Percentiles rank a stretch among this genome's conserved stretches.
Evolutionary conservation across 2,888 invertebrate genomes (phyloP).

Genomic region (Netelia inedita): DNA sequence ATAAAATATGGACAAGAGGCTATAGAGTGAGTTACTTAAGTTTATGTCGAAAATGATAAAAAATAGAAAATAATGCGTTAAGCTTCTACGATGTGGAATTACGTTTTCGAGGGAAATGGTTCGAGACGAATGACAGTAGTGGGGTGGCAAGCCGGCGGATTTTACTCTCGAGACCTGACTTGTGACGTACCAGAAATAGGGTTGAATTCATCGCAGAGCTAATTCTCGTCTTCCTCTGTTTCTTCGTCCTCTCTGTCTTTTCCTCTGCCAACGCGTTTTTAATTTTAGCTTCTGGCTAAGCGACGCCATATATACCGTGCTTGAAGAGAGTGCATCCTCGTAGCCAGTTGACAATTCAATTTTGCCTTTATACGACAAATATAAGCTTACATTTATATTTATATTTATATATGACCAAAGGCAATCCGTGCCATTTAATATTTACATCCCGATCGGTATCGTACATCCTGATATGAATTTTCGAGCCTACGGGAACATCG

Average conservation of each 20-base stretch:
- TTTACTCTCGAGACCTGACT: constrained; percentile 37
- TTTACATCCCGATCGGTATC: too few species aligned
- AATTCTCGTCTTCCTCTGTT: constrained; percentile 50
- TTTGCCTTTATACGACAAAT: too few species aligned
- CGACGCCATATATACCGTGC: not conserved
- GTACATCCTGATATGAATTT: too few species aligned
- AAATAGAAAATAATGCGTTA: too few species aligned
- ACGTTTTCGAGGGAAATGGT: not conserved
- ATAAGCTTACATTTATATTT: too few species aligned
- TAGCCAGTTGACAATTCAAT: not conserved
- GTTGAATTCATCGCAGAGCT: constrained; percentile 62
- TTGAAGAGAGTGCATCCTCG: not conserved
- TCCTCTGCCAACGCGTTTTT: not conserved
- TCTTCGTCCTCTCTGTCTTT: not conserved
- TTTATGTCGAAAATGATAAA: too few species aligned
- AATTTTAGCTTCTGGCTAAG: not conserved
- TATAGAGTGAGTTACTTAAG: too few species aligned
- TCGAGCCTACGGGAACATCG: too few species aligned
- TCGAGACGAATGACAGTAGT: not conserved
- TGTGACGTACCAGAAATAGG: constrained; percentile 58
- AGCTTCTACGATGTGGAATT: too few species aligned
- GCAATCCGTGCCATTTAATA: too few species aligned
- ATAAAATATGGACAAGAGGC: too few species aligned
- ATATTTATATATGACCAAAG: too few species aligned
- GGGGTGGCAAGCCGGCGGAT: constrained; percentile 9